phyloP scores from a whole-genome alignment of 2,113 vertebrate genomes.

The Nothocercus julius region DNA sequence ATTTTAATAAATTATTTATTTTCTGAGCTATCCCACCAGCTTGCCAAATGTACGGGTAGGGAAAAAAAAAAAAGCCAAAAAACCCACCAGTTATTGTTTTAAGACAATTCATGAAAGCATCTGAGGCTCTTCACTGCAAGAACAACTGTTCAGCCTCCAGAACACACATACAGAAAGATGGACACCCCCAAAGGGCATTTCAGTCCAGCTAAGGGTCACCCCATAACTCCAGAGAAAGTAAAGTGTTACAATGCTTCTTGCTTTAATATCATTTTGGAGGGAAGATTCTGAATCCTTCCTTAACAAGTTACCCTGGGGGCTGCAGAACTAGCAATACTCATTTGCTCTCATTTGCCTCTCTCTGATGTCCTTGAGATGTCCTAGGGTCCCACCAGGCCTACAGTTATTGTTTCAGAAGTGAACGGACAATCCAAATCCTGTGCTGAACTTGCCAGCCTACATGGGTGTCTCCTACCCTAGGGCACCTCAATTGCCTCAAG shows the following conservation, averaged over 20 bases:
- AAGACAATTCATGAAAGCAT: background rate
- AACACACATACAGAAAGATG: background rate
- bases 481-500: background rate
- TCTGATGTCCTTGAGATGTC: background rate
- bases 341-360: background rate
- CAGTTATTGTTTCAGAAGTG: background rate
- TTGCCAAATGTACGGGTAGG: background rate
- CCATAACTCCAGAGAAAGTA: background rate
- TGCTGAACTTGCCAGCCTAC: background rate
- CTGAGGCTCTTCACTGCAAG: background rate
- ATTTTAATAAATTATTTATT: background rate
- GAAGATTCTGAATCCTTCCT: background rate
- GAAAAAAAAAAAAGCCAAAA: background rate
- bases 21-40: background rate
- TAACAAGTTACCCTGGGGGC: background rate
- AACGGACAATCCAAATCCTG: background rate
- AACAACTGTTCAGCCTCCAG: background rate
- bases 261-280: fast-evolving
- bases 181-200: background rate
- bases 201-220: background rate
- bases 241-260: fast-evolving
- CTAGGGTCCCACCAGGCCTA: background rate
- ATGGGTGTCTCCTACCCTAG: background rate
- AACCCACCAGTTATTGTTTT: background rate
- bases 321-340: background rate